Percentiles rank a stretch among this genome's conserved stretches.
These are phyloP conservation scores for Tortricodes alternella DNA, from an alignment of 2,888 invertebrate genomes.

Conservation along the genomic window DNA sequence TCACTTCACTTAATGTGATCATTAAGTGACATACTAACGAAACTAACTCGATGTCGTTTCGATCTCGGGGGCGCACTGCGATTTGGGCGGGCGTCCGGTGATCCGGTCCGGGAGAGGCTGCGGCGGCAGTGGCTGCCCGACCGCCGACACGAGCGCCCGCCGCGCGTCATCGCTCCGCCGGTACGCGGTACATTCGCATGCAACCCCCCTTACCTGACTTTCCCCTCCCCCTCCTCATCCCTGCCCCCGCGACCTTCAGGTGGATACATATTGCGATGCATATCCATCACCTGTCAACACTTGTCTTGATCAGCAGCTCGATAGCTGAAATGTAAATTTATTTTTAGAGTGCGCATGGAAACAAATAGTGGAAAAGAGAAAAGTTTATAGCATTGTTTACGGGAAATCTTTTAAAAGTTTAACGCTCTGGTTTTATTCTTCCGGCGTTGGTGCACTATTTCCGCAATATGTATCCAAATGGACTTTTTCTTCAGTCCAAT, in stretches of 20 bases:
- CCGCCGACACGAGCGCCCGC: slow-evolving; percentile 77
- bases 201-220: slow-evolving; percentile 38
- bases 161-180: slow-evolving; percentile 72
- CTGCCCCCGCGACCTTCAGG: slow-evolving; percentile 32
- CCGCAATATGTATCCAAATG: slow-evolving; percentile 26
- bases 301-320: not conserved
- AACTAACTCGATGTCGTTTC: slow-evolving; percentile 18
- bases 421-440: slow-evolving; percentile 9
- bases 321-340: not conserved
- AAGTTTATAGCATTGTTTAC: slow-evolving; percentile 23
- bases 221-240: slow-evolving; percentile 33
- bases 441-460: not conserved
- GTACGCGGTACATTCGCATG: slow-evolving; percentile 76
- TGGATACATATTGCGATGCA: slow-evolving; percentile 48
- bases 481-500: slow-evolving; percentile 9
- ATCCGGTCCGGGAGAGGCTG: slow-evolving; percentile 59
- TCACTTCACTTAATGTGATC: not conserved
- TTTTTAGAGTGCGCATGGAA: not conserved
- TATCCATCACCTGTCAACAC: slow-evolving; percentile 28
- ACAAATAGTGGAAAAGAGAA: not conserved
- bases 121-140: slow-evolving; percentile 64
- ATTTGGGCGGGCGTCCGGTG: slow-evolving; percentile 55
- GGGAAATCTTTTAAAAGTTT: slow-evolving; percentile 7
- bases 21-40: slow-evolving; percentile 6
- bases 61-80: slow-evolving; percentile 36